Conservation (phyloP, 2,797 vertebrate species). For the Notamacropus eugenii region DNA sequence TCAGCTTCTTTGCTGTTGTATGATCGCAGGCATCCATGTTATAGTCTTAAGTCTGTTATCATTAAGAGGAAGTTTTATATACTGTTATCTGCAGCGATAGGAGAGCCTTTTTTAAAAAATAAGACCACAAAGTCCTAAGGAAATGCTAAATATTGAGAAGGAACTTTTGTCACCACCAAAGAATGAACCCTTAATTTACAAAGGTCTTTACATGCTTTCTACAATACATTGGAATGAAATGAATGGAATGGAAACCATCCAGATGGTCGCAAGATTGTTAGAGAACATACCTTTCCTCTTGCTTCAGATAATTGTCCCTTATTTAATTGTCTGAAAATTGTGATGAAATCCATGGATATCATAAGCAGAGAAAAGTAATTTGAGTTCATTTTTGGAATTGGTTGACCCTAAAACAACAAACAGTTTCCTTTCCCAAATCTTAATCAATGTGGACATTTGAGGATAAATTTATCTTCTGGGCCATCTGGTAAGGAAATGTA, state of each 20-base stretch:
- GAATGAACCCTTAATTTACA: constrained; percentile 79
- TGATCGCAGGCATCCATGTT: constrained; percentile 65
- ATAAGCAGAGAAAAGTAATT: constrained; percentile 53
- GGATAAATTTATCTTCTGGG: constrained; percentile 73
- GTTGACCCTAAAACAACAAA: constrained; percentile 60
- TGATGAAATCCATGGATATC: not conserved
- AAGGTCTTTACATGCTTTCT: constrained; percentile 33
- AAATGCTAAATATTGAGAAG: constrained; percentile 80
- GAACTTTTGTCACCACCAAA: constrained; percentile 81
- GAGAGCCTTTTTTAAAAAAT: constrained; percentile 79
- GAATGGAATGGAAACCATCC: constrained; percentile 33
- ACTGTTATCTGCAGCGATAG: constrained; percentile 78
- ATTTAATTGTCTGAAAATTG: constrained; percentile 53
- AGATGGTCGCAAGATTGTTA: constrained; percentile 49
- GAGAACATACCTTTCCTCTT: not conserved
- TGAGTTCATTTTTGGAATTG: constrained; percentile 54
- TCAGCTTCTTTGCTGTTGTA: not conserved
- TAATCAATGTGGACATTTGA: constrained; percentile 72
- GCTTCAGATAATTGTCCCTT: not conserved
- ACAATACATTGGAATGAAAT: constrained; percentile 39
- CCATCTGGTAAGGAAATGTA: constrained; percentile 78
- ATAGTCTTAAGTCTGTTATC: constrained; percentile 77
- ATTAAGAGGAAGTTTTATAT: constrained; percentile 78
- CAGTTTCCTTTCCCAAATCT: constrained; percentile 68
- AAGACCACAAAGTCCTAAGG: constrained; percentile 75